These are phyloP conservation scores for Cheiracanthium punctorium DNA, from an alignment of 2,888 invertebrate species.

Conservation along the genomic window DNA sequence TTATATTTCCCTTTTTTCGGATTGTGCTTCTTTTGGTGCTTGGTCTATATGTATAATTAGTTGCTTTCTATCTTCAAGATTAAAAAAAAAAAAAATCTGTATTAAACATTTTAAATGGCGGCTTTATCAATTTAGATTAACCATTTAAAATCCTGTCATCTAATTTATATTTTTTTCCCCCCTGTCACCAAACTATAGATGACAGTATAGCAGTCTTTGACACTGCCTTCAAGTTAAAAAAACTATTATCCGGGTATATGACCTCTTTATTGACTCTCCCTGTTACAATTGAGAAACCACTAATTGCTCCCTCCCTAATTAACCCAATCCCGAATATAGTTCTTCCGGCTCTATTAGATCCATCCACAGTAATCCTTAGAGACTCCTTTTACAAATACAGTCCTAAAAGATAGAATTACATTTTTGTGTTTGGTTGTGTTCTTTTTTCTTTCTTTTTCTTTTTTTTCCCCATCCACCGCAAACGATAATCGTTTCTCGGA, in stretches of 20 bases:
- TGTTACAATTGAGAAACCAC: not conserved
- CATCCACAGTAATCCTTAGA: not conserved
- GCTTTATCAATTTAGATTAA: too few relatives aligned
- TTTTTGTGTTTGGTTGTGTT: not conserved
- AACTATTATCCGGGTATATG: not conserved
- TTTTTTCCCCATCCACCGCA: not conserved
- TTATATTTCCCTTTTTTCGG: too few relatives aligned
- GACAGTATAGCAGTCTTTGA: too few relatives aligned
- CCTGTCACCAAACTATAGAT: too few relatives aligned
- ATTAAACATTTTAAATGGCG: too few relatives aligned
- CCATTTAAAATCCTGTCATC: too few relatives aligned
- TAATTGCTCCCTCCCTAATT: not conserved
- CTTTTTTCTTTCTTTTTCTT: not conserved
- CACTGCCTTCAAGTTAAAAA: too few relatives aligned
- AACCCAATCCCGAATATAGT: not conserved
- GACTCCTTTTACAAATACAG: not conserved
- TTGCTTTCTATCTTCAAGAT: too few relatives aligned
- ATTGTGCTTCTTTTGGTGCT: too few relatives aligned
- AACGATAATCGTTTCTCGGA: constrained; percentile 2
- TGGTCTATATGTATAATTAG: too few relatives aligned
- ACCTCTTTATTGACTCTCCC: not conserved
- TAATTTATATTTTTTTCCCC: too few relatives aligned
- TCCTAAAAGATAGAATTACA: not conserved
- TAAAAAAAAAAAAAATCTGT: too few relatives aligned
- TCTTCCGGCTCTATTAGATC: not conserved